phyloP scores from a whole-genome alignment of 2,888 invertebrate species.

The Pilophorus perplexus region DNA sequence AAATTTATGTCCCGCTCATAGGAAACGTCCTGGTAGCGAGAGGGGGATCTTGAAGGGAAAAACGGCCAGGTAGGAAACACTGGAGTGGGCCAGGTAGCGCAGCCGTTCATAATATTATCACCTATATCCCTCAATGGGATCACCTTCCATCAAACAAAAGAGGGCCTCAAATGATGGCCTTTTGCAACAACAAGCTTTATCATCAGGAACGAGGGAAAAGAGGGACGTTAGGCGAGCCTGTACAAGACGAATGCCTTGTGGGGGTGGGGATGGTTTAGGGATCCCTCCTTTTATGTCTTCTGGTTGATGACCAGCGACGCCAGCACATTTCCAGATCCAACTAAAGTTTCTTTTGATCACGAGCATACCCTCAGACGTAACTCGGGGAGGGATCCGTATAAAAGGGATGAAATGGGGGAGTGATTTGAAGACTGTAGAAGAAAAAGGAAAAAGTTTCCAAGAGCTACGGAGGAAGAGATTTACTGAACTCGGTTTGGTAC shows the following conservation, averaged over 20 bases:
- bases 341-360: conserved; percentile 35
- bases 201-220: conserved; percentile 11
- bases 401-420: conserved; percentile 8
- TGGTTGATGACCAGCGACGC: conserved; percentile 36
- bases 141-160: conserved; percentile 30
- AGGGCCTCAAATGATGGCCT: conserved; percentile 19
- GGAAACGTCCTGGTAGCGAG: background rate
- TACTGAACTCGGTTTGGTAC: conserved; percentile 30
- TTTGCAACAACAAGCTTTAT: conserved; percentile 27
- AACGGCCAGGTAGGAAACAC: background rate
- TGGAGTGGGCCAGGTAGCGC: too few relatives aligned
- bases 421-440: conserved; percentile 30
- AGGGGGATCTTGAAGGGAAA: background rate
- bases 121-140: conserved; percentile 34
- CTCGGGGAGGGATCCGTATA: conserved; percentile 3
- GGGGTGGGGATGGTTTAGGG: conserved; percentile 22
- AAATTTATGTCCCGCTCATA: background rate
- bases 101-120: conserved; percentile 30
- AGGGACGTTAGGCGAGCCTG: conserved; percentile 1
- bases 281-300: conserved; percentile 29
- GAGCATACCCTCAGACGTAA: background rate
- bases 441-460: conserved; percentile 20
- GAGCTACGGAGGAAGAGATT: conserved; percentile 27
- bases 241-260: conserved; percentile 3
- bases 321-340: conserved; percentile 37